A percentile compares a stretch with the other conserved stretches of the same genome.
phyloP scores from a whole-genome alignment of 2,113 vertebrate species.

The Epinephelus fuscoguttatus region DNA sequence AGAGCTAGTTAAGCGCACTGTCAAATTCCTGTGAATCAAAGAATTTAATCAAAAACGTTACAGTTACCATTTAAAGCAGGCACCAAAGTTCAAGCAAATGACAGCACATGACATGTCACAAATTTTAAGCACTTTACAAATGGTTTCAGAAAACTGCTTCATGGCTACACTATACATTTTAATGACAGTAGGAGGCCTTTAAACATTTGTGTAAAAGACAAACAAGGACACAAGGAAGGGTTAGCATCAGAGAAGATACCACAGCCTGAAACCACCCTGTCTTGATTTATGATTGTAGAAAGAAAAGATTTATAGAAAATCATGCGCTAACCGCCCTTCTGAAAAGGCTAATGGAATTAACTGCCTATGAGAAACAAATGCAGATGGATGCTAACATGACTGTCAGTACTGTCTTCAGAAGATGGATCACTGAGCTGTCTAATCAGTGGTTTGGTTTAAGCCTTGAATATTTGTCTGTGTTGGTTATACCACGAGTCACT shows the following conservation, averaged over 20 bases:
- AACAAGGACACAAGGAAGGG: conserved; percentile 30
- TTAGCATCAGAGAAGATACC: conserved; percentile 5
- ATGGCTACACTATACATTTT: background rate
- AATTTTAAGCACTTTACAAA: background rate
- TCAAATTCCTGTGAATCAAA: conserved; percentile 26
- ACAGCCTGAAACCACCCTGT: conserved; percentile 13
- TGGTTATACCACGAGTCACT: conserved; percentile 54
- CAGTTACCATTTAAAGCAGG: conserved; percentile 4
- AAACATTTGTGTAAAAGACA: background rate
- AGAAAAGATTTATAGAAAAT: conserved; percentile 51
- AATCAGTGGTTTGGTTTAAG: conserved; percentile 65
- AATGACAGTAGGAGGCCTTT: conserved; percentile 7
- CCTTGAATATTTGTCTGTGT: conserved; percentile 72
- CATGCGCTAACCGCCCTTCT: conserved; percentile 48
- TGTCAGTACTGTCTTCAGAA: conserved; percentile 40
- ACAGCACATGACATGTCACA: background rate
- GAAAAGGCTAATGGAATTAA: conserved; percentile 80
- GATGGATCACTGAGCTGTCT: conserved; percentile 70
- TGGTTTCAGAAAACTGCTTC: background rate
- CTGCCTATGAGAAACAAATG: conserved; percentile 69
- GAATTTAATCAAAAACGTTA: background rate
- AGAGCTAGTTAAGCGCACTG: background rate
- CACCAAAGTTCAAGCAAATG: background rate
- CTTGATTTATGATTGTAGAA: conserved; percentile 71
- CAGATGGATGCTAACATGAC: conserved; percentile 72